phyloP scores from a whole-genome alignment of 2,113 vertebrate species.

The Narcine bancroftii region DNA sequence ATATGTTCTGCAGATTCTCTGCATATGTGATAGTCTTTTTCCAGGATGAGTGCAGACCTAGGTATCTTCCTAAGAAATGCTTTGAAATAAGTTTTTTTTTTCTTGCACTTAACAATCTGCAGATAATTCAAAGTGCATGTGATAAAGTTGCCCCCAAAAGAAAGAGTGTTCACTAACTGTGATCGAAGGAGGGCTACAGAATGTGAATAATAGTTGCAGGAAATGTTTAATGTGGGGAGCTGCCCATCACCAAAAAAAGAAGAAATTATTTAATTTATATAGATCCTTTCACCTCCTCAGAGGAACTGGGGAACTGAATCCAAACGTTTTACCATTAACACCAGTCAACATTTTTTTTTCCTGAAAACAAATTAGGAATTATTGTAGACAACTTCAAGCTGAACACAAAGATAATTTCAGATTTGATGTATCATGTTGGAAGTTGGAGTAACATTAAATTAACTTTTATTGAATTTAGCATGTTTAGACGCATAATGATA shows the following conservation, averaged over 20 bases:
- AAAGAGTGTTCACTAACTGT: neutral
- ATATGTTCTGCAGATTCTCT: slow-evolving; percentile 3
- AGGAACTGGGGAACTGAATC: neutral
- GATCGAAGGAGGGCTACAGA: too few species aligned
- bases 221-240: neutral
- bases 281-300: neutral
- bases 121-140: neutral
- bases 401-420: too few species aligned
- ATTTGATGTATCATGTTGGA: too few species aligned
- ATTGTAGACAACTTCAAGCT: too few species aligned
- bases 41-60: neutral
- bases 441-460: too few species aligned
- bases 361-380: too few species aligned
- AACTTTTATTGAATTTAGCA: too few species aligned
- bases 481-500: too few species aligned
- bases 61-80: neutral
- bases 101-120: neutral
- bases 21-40: slow-evolving; percentile 2
- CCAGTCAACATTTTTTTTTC: too few species aligned
- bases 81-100: neutral
- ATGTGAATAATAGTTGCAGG: neutral
- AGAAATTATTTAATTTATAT: neutral
- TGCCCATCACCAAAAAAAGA: neutral
- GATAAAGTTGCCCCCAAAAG: neutral
- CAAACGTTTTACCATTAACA: neutral